A percentile compares a stretch with the other conserved stretches of the same genome.
Evolutionary conservation across 2,797 vertebrate genomes (phyloP).

Genomic region (Ctenochaetus hawaiiensis): DNA sequence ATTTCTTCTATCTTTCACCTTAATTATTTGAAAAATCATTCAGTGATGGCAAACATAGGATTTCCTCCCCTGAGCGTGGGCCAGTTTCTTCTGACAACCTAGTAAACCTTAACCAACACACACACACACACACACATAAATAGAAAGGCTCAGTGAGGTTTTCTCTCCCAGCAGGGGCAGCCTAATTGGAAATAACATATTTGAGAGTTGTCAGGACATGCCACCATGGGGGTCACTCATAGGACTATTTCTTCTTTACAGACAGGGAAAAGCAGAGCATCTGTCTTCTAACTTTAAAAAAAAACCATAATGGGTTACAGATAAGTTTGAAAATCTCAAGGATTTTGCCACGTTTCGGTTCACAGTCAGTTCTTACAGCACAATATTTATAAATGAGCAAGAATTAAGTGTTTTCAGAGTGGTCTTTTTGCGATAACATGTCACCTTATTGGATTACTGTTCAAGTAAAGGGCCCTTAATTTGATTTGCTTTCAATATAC

Average conservation of each 20-base stretch:
- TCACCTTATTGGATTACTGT: too few relatives aligned
- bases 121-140: not conserved
- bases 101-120: slow-evolving; percentile 17
- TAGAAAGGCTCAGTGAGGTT: slow-evolving; percentile 4
- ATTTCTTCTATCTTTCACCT: not conserved
- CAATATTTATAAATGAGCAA: not conserved
- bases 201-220: slow-evolving; percentile 34
- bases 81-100: slow-evolving; percentile 38
- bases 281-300: not conserved
- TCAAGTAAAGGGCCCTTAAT: too few relatives aligned
- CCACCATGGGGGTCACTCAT: slow-evolving; percentile 26
- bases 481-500: not conserved
- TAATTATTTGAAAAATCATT: slow-evolving; percentile 13
- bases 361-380: not conserved
- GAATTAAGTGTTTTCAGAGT: too few relatives aligned
- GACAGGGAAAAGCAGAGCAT: slow-evolving; percentile 1
- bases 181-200: slow-evolving; percentile 46
- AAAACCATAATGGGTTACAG: not conserved
- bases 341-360: not conserved
- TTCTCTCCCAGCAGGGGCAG: slow-evolving; percentile 36
- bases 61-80: slow-evolving; percentile 10
- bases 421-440: too few relatives aligned
- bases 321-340: not conserved
- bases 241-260: not conserved
- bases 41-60: slow-evolving; percentile 10